These are phyloP conservation scores for Microcebus griseorufus DNA, from an alignment of 2,113 vertebrate genomes.

Conservation along the genomic window DNA sequence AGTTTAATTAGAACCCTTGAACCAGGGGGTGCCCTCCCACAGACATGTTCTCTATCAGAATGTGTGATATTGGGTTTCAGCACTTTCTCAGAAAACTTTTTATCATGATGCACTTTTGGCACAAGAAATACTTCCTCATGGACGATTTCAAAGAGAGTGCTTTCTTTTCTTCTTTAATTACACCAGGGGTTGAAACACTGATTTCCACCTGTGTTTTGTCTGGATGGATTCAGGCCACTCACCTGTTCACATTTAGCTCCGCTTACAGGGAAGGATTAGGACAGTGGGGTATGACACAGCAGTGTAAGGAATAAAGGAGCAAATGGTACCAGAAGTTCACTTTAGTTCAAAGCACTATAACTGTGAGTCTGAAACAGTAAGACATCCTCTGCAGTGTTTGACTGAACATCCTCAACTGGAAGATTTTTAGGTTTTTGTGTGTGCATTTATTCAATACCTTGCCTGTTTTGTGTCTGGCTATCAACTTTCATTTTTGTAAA, in stretches of 20 bases:
- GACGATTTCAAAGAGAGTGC: background rate
- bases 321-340: background rate
- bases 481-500: background rate
- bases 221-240: background rate
- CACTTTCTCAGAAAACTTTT: background rate
- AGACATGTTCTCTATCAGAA: background rate
- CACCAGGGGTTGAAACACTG: background rate
- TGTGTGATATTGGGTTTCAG: background rate
- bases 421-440: background rate
- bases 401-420: fast-evolving
- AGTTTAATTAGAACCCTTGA: background rate
- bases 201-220: background rate
- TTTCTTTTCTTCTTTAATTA: slow-evolving; percentile 18
- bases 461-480: background rate
- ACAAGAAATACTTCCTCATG: background rate
- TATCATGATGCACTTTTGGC: background rate
- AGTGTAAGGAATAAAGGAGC: background rate
- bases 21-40: no score
- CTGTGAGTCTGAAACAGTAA: background rate
- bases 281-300: fast-evolving
- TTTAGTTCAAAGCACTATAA: background rate
- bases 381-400: background rate
- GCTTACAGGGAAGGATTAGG: no score
- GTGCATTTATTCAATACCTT: background rate
- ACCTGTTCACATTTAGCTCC: background rate